Percentiles rank a stretch among this genome's conserved stretches.
Evolutionary conservation across 64 coral and sea anemone genomes (phyloP).

Genomic region (Cladopsammia gracilis): DNA sequence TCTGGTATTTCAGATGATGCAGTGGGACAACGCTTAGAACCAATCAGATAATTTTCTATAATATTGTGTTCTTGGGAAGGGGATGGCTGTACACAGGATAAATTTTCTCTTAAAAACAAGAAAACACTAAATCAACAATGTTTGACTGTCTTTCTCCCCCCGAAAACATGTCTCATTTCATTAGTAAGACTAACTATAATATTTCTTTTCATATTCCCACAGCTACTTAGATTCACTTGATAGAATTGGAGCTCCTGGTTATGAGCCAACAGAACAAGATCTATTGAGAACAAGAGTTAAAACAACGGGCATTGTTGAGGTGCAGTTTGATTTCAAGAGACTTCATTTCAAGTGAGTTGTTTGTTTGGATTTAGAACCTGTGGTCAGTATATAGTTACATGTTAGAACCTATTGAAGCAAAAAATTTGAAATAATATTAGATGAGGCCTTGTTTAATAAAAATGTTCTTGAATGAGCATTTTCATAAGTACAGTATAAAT

Average conservation of each 20-base stretch:
- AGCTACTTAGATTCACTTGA: slow-evolving; percentile 97
- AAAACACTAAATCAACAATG: background rate
- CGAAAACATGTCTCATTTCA: too few species aligned
- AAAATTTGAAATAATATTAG: background rate
- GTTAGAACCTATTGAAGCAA: background rate
- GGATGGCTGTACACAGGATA: too few species aligned
- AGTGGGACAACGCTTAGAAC: too few species aligned
- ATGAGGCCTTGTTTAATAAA: too few species aligned
- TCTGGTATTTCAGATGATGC: too few species aligned
- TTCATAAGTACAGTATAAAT: too few species aligned
- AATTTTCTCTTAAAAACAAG: background rate
- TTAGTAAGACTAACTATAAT: background rate
- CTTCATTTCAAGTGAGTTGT: slow-evolving; percentile 98
- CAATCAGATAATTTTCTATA: too few species aligned
- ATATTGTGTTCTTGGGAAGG: too few species aligned
- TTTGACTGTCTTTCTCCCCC: background rate
- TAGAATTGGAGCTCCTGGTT: slow-evolving; percentile 82
- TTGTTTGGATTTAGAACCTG: background rate
- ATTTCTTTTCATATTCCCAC: background rate
- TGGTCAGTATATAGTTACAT: too few species aligned
- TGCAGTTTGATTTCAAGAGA: slow-evolving; percentile 98
- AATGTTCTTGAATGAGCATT: too few species aligned
- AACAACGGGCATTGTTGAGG: slow-evolving; percentile 97
- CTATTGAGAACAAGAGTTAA: slow-evolving; percentile 95
- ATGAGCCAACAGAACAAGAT: slow-evolving; percentile 97